Evolutionary conservation across 1,140 invertebrate species (phyloP).

Genomic region (Lepidurus arcticus): DNA sequence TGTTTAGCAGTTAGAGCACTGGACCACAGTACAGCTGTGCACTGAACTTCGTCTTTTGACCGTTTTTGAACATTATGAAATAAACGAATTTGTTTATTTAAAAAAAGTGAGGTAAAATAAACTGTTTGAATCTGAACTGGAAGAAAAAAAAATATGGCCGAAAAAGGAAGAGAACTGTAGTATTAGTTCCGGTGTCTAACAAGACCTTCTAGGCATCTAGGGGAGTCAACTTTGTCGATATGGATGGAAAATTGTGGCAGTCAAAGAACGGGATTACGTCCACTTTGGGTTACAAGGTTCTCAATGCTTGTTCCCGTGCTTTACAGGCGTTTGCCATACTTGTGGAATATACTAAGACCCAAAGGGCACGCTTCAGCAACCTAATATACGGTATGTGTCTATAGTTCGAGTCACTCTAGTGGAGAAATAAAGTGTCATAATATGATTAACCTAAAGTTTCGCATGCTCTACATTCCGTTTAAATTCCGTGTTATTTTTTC

Average conservation of each 20-base stretch:
- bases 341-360: not conserved
- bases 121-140: not conserved
- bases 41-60: too few relatives aligned
- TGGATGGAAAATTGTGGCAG: slow-evolving; percentile 9
- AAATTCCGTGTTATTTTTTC: not conserved
- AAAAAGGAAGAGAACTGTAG: not conserved
- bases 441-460: not conserved
- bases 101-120: too few relatives aligned
- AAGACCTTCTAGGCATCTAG: not conserved
- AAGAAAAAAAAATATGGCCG: not conserved
- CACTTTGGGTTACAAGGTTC: slow-evolving; percentile 2
- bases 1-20: too few relatives aligned
- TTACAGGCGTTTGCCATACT: not conserved
- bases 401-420: too few relatives aligned
- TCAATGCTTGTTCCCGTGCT: not conserved
- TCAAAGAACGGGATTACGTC: not conserved
- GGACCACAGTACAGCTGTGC: too few relatives aligned
- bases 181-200: not conserved
- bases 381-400: not conserved
- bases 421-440: too few relatives aligned
- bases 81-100: too few relatives aligned
- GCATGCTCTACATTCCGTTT: not conserved
- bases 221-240: not conserved
- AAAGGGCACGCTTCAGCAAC: not conserved
- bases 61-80: too few relatives aligned